Conservation (phyloP, 2,888 invertebrate genomes). For the Lasiommata megera region DNA sequence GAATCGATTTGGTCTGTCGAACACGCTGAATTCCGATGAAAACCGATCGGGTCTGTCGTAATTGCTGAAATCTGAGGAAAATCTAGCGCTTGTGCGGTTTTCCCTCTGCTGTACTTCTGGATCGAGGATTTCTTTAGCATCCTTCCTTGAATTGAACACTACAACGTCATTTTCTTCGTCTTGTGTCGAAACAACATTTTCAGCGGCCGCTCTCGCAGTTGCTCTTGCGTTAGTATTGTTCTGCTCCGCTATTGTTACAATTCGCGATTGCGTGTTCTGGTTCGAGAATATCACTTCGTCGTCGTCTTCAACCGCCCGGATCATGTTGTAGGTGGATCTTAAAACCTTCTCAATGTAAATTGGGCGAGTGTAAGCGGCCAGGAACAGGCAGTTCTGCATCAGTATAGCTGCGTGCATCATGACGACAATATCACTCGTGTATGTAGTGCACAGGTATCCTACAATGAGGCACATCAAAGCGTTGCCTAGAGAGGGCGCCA, state of each 20-base stretch:
- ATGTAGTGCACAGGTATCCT: constrained; percentile 69
- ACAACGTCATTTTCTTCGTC: constrained; percentile 69
- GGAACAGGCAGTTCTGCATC: constrained; percentile 79
- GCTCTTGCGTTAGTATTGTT: constrained; percentile 13
- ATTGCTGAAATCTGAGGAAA: constrained; percentile 56
- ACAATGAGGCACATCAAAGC: constrained; percentile 74
- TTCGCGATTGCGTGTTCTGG: constrained; percentile 42
- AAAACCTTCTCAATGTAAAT: constrained; percentile 74
- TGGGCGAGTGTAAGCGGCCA: constrained; percentile 78
- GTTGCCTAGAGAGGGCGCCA: constrained; percentile 78
- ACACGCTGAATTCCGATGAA: constrained; percentile 54
- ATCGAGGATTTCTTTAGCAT: constrained; percentile 66
- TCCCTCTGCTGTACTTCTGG: constrained; percentile 59
- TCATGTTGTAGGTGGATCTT: constrained; percentile 69
- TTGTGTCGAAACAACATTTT: constrained; percentile 39
- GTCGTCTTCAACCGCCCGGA: constrained; percentile 71
- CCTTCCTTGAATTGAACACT: constrained; percentile 62
- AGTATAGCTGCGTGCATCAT: constrained; percentile 81
- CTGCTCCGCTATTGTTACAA: constrained; percentile 27
- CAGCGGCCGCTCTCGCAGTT: constrained; percentile 31
- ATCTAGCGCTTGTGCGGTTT: constrained; percentile 46
- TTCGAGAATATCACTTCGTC: constrained; percentile 82
- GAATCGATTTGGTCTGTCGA: constrained; percentile 46
- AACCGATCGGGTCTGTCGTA: constrained; percentile 46
- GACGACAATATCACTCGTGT: constrained; percentile 66